phyloP scores from a whole-genome alignment of 2,888 invertebrate genomes.

The Dicyrtomina minuta region DNA sequence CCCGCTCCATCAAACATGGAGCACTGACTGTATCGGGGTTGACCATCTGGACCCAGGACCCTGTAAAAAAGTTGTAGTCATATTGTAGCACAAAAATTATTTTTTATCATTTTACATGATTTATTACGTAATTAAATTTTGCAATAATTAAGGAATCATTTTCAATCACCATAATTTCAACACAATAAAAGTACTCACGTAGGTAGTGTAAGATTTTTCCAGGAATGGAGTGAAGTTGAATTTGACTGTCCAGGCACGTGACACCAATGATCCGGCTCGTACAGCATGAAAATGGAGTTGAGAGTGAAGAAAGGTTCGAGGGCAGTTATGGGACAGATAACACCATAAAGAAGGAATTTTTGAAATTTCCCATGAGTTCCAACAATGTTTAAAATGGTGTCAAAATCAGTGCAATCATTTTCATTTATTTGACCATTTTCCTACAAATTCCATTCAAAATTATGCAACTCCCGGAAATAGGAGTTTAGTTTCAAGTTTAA shows the following conservation, averaged over 20 bases:
- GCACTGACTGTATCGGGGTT: background rate
- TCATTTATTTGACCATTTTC: too few relatives aligned
- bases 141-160: too few relatives aligned
- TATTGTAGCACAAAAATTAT: too few relatives aligned
- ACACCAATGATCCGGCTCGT: slow-evolving; percentile 62
- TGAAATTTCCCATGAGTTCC: slow-evolving; percentile 63
- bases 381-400: slow-evolving; percentile 60
- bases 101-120: background rate
- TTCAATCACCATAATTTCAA: background rate
- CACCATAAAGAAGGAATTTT: slow-evolving; percentile 60
- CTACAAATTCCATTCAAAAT: too few relatives aligned
- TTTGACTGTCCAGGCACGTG: slow-evolving; percentile 61
- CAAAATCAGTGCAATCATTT: slow-evolving; percentile 57
- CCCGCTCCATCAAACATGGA: background rate
- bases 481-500: too few relatives aligned
- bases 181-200: slow-evolving; percentile 56
- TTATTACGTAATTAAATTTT: background rate
- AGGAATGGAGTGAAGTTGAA: slow-evolving; percentile 49
- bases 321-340: slow-evolving; percentile 57
- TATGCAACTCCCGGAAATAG: too few relatives aligned
- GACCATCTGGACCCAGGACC: slow-evolving; percentile 4
- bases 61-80: too few relatives aligned
- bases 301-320: slow-evolving; percentile 61
- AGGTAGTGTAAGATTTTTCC: slow-evolving; percentile 62
- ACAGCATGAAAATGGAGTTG: slow-evolving; percentile 62